Evolutionary conservation across 2,797 vertebrate species (phyloP), one percentile per base, ranked within the genome.

Genomic region (Sebastes ruberrimus): DNA sequence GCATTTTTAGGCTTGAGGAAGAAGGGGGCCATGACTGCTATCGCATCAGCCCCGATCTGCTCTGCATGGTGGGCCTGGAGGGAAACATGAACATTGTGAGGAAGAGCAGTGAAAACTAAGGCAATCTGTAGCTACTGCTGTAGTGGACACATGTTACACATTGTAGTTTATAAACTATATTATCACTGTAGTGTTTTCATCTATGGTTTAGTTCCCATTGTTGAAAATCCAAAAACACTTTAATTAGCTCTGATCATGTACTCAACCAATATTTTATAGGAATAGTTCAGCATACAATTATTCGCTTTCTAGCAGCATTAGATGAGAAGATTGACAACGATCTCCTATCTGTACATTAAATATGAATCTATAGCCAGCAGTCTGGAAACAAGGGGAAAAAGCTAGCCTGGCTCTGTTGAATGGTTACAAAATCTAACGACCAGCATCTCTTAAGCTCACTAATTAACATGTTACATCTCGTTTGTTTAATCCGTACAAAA

Each of bases 1-100:
- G 95, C 96, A 82, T 75, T 94, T 27, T 69, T 81, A 14, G 97
- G 97, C 91, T 97, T 99, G 89, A 98, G 95, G 93, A 97, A 98
- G 82, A 88, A 98, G 6, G 98, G 98, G 0, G 97, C 90, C 13
- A 99, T 96, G 66, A 95, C 96, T 63, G 97, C 95, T 32, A 99
- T 99, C 22, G 94, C 98, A 86, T 96, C 92, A 0, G 96, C 98
- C 75, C 95, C 92, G 25, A 96, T 92, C 60, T 94, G 74, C 61
- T 91, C 96, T 76, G 98, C 97, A 0, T 99, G 98, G 35, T 78
- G 89, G 63, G 98, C 97, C 98, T 99, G 78, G 3, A 78, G 56
- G 28, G n/a, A 66, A 46, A 35, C 6, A 68, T 13, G 4, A 46
- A 72, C 8, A 60, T 20, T 7, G 42, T 38, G 5, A 71, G 2